Percentiles rank a stretch among this genome's conserved stretches.
Conservation (phyloP, 2,113 vertebrate genomes). For the Xenotilapia caudafasciata region DNA sequence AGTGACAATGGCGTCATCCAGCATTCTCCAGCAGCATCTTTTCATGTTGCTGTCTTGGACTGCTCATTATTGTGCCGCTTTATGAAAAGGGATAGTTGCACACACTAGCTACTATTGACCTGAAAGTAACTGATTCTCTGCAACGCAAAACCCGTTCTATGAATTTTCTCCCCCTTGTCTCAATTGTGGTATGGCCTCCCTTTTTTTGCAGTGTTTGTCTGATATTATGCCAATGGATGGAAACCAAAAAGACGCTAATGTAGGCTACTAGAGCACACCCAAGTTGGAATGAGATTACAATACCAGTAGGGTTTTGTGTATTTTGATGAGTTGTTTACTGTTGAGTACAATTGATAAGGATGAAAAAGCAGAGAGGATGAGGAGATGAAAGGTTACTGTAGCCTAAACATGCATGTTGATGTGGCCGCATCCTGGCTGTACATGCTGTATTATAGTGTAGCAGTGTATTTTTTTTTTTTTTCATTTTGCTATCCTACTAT, state of each 20-base stretch:
- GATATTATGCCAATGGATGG: background rate
- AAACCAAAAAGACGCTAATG: background rate
- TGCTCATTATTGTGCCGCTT: slow-evolving; percentile 40
- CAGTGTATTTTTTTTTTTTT: background rate
- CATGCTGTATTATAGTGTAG: slow-evolving; percentile 23
- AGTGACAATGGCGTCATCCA: slow-evolving; percentile 5
- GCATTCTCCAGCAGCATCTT: slow-evolving; percentile 17
- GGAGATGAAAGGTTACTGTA: background rate
- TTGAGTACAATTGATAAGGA: background rate
- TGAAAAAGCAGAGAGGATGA: background rate
- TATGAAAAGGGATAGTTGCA: slow-evolving; percentile 5
- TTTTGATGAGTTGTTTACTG: slow-evolving; percentile 25
- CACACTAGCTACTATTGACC: slow-evolving; percentile 12
- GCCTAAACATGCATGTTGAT: slow-evolving; percentile 56
- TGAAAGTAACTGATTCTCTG: slow-evolving; percentile 19
- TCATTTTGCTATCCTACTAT: slow-evolving; percentile 21
- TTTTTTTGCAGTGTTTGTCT: slow-evolving; percentile 10
- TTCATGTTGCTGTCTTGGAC: slow-evolving; percentile 5
- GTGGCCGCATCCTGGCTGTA: slow-evolving; percentile 16
- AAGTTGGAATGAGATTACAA: background rate
- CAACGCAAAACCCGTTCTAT: background rate
- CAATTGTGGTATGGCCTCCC: background rate
- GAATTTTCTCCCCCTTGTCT: background rate
- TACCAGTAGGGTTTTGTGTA: slow-evolving; percentile 13
- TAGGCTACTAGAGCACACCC: background rate